Percentiles rank a stretch among this genome's conserved stretches.
phyloP scores from a whole-genome alignment of 2,113 vertebrate species.

The Camelus bactrianus region DNA sequence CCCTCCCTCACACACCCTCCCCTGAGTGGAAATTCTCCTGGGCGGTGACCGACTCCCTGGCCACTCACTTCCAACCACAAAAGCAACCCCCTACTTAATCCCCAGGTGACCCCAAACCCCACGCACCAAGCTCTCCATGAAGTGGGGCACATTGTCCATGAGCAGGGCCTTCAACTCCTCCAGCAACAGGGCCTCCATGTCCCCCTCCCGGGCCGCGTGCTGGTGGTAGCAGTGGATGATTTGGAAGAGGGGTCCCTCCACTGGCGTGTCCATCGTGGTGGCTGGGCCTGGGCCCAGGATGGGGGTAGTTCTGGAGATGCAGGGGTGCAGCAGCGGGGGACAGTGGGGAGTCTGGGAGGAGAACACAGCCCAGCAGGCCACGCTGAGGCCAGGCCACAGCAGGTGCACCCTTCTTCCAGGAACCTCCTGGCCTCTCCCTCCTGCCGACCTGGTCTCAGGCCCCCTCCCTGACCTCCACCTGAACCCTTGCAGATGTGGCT shows the following conservation, averaged over 20 bases:
- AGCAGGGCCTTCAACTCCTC: slow-evolving; percentile 83
- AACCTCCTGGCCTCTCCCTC: not conserved
- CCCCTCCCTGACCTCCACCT: not conserved
- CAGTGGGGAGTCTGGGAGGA: not conserved
- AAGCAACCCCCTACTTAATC: not conserved
- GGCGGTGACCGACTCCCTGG: not conserved
- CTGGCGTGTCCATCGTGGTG: not conserved
- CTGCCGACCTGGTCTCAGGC: not conserved
- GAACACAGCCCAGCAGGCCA: not conserved
- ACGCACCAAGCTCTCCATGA: slow-evolving; percentile 73
- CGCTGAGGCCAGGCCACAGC: not conserved
- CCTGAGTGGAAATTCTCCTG: not conserved
- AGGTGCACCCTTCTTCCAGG: not conserved
- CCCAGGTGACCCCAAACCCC: not conserved
- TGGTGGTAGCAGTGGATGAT: slow-evolving; percentile 86
- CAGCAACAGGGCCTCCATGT: slow-evolving; percentile 84
- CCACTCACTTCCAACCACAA: not conserved
- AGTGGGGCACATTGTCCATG: slow-evolving; percentile 53
- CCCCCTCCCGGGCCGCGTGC: slow-evolving; percentile 76
- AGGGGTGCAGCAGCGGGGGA: not conserved
- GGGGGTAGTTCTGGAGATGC: not conserved
- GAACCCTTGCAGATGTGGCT: not conserved
- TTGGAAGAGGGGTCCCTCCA: slow-evolving; percentile 75
- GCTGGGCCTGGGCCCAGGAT: not conserved
- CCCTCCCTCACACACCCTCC: not conserved